Evolutionary conservation across 2,888 invertebrate species (phyloP).

Genomic region (Metellina segmentata): DNA sequence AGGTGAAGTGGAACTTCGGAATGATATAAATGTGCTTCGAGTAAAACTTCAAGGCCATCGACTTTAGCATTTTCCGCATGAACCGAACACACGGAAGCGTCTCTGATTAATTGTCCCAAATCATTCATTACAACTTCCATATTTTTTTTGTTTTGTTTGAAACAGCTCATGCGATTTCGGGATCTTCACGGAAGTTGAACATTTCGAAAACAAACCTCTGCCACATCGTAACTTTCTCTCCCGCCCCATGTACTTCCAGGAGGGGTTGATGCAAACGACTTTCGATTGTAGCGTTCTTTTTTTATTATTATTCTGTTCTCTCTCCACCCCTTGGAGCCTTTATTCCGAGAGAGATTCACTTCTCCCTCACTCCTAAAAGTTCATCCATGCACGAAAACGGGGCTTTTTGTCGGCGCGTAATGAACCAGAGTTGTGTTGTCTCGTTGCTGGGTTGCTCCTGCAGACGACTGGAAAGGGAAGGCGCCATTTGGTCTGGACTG

Average conservation of each 20-base stretch:
- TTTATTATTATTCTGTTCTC: neutral
- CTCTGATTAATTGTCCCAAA: neutral
- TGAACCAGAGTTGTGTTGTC: conserved; percentile 46
- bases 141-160: neutral
- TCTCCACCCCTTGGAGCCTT: neutral
- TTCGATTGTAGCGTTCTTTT: neutral
- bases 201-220: neutral
- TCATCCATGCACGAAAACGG: conserved; percentile 34
- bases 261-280: neutral
- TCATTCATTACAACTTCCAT: neutral
- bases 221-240: neutral
- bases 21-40: too few relatives aligned
- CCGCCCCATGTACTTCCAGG: neutral
- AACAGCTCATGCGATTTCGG: neutral
- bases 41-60: neutral
- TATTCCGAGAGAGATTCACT: neutral
- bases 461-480: neutral
- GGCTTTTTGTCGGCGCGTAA: conserved; percentile 50
- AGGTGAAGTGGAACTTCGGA: too few relatives aligned
- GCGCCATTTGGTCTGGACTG: neutral
- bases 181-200: neutral
- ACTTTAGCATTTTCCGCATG: neutral
- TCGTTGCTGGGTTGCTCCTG: neutral
- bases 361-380: neutral
- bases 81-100: neutral